Base-by-base conservation (phyloP, 1,140 invertebrate species). In the Cecropterus lyciades region DNA sequence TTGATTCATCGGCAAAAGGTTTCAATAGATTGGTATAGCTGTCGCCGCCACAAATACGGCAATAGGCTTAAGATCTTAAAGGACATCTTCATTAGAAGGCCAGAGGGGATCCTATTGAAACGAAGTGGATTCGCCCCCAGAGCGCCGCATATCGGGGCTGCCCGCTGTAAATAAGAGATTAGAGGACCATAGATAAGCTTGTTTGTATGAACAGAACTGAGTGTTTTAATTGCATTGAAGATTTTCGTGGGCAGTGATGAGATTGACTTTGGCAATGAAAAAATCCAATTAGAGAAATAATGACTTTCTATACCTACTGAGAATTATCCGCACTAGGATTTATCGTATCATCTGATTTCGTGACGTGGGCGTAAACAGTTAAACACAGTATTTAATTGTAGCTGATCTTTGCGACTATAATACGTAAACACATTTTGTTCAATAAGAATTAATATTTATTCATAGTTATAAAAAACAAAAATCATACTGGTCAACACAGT, bases 31-130 rank as follows among this genome's bases (percentile, higher is more conserved):
- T 30, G 14, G 45, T 43, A 60, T 60, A 48, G 57, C 45, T 37
- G 45, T 60, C 57, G 27, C 43, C 45, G 33, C 57, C 57, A 60
- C 57, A 60, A 60, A 60, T 42, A 55, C 52, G 52, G 52, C 52
- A 56, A 56, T 62, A 62, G 57, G 57, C 57, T 62, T 62, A 62
- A 48, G 57, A 62, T 62, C 57, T 62, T 62, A 62, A 62, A 49
- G 46, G 46, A 62, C 57, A 62, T 62, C 57, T 62, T 62, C 57
- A 62, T 62, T 62, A 62, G 57, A 49, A 45, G 46, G 45, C 46
- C 27, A 49, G 46, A 62, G n/a, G 45, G 33, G 46, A 62, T 62
- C 57, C 45, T 27, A 62, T 62, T 62, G 45, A 62, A 56, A 40
- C 57, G 57, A 49, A 62, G 57, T 62, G 57, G 57, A 62, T 62